phyloP scores from a whole-genome alignment of 2,113 vertebrate species.

The Corythaixoides concolor region DNA sequence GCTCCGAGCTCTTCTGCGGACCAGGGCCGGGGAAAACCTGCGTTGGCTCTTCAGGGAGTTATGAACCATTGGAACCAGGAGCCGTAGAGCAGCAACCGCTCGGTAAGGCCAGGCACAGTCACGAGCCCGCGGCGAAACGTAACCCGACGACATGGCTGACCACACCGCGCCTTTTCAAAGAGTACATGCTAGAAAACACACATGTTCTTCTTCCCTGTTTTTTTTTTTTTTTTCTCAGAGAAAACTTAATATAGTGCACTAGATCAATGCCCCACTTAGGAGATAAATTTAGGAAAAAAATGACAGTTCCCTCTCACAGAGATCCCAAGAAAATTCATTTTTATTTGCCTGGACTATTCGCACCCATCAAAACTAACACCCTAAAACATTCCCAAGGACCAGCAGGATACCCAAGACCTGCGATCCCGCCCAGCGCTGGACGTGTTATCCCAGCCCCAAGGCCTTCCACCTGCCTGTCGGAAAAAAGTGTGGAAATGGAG shows the following conservation, averaged over 20 bases:
- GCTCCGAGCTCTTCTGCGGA: not conserved
- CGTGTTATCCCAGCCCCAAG: accelerated
- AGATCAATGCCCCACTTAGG: not conserved
- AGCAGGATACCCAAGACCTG: not conserved
- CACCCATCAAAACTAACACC: not conserved
- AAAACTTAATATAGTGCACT: not conserved
- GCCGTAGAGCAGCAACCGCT: not conserved
- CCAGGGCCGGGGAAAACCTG: not conserved
- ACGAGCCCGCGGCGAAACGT: accelerated
- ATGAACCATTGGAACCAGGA: not conserved
- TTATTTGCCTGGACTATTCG: not conserved
- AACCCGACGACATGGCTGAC: accelerated
- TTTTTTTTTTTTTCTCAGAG: not conserved
- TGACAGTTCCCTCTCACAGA: not conserved
- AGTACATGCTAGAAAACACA: not conserved
- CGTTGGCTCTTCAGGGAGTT: accelerated
- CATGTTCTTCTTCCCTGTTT: not conserved
- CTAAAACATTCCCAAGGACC: not conserved
- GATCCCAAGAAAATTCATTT: not conserved
- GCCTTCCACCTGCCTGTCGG: not conserved
- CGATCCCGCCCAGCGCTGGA: accelerated
- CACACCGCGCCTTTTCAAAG: not conserved
- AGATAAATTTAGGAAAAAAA: not conserved
- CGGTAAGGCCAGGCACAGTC: not conserved
- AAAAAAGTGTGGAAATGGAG: not conserved